These are phyloP conservation scores for Aleiodes leptofemur DNA, from an alignment of 2,888 invertebrate genomes.

Conservation along the genomic window DNA sequence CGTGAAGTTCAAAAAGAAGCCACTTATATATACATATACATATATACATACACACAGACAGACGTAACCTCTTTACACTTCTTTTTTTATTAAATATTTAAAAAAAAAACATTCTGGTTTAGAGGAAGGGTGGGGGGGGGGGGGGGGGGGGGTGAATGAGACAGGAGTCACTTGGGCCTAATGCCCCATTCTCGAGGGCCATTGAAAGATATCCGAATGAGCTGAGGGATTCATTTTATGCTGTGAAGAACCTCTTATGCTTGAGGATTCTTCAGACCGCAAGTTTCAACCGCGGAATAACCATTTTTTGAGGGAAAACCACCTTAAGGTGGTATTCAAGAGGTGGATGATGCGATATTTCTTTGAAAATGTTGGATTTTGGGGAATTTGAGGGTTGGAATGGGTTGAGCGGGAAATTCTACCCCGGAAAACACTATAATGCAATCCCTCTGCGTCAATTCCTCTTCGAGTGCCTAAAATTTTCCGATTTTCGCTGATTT, in stretches of 20 bases:
- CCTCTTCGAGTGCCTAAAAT: too few species aligned
- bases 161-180: constrained; percentile 69
- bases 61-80: constrained; percentile 26
- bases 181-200: constrained; percentile 68
- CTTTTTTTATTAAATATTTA: background rate
- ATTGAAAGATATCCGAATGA: constrained; percentile 65
- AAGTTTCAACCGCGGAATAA: constrained; percentile 6
- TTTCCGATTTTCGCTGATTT: too few species aligned
- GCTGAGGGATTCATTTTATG: constrained; percentile 45
- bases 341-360: too few species aligned
- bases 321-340: too few species aligned
- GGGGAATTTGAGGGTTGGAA: too few species aligned
- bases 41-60: background rate
- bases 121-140: too few species aligned
- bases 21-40: constrained; percentile 22
- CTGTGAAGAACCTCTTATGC: background rate
- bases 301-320: background rate
- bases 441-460: too few species aligned
- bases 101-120: constrained; percentile 4
- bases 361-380: too few species aligned
- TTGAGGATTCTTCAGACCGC: too few species aligned
- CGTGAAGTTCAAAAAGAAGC: constrained; percentile 58
- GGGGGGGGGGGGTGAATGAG: background rate
- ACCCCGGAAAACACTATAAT: too few species aligned
- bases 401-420: too few species aligned